phyloP scores from a whole-genome alignment of 2,888 invertebrate species.

The Drosophila merina region DNA sequence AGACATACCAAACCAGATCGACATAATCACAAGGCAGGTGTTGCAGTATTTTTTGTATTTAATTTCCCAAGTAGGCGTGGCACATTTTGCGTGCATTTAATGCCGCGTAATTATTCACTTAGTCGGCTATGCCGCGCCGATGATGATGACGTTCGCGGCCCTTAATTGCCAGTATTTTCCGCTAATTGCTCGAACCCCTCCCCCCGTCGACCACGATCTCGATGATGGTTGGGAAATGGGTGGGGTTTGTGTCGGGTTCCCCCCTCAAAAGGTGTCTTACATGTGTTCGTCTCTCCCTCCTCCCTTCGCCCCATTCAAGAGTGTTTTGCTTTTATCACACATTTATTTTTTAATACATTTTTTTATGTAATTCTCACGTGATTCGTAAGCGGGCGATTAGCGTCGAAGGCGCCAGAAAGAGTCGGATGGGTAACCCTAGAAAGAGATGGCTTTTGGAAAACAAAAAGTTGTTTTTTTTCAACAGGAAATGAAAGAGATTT shows the following conservation, averaged over 20 bases:
- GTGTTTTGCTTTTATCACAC: slow-evolving; percentile 40
- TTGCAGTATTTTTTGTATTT: too few relatives aligned
- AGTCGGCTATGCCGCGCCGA: slow-evolving; percentile 42
- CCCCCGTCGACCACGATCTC: slow-evolving; percentile 4
- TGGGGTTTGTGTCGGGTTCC: neutral
- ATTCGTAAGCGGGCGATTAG: slow-evolving; percentile 54
- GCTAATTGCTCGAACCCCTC: slow-evolving; percentile 51
- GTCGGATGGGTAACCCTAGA: too few relatives aligned
- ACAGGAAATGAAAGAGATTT: too few relatives aligned
- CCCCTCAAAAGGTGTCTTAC: slow-evolving; percentile 49
- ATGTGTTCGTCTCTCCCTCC: slow-evolving; percentile 30
- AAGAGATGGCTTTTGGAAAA: too few relatives aligned
- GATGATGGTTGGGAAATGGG: neutral
- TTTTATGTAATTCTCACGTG: slow-evolving; percentile 52
- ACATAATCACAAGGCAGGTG: too few relatives aligned
- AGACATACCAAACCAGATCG: too few relatives aligned
- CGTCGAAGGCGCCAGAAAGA: slow-evolving; percentile 15
- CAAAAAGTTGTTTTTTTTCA: too few relatives aligned
- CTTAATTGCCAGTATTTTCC: slow-evolving; percentile 58
- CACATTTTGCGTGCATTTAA: slow-evolving; percentile 66
- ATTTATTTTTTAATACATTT: neutral
- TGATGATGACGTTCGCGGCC: slow-evolving; percentile 25
- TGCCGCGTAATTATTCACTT: slow-evolving; percentile 75
- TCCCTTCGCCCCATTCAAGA: slow-evolving; percentile 1
- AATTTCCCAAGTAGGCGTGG: slow-evolving; percentile 26